Evolutionary conservation across 2,113 vertebrate species (phyloP).

Genomic region (Pygoscelis adeliae): DNA sequence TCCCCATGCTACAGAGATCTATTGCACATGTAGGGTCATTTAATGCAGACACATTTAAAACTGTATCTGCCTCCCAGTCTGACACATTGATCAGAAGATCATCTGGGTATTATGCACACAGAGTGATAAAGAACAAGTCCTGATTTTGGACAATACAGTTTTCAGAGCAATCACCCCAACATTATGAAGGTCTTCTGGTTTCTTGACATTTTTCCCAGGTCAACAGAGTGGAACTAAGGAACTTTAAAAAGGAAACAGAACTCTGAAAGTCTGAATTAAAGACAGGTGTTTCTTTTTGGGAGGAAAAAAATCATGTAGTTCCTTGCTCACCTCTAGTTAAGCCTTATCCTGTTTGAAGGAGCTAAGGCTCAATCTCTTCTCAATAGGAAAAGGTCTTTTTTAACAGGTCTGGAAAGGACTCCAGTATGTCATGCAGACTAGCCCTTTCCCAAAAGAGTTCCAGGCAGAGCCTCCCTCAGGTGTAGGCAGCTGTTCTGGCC

Average conservation of each 20-base stretch:
- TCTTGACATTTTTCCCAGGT: not conserved
- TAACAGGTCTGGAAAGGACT: not conserved
- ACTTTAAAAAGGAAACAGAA: not conserved
- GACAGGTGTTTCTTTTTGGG: not conserved
- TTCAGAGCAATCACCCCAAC: not conserved
- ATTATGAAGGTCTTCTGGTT: not conserved
- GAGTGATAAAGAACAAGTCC: not conserved
- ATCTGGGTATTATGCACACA: not conserved
- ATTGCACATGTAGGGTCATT: not conserved
- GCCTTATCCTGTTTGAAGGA: not conserved
- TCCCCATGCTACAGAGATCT: not conserved
- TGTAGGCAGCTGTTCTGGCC: not conserved
- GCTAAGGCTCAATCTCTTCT: not conserved
- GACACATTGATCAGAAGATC: not conserved
- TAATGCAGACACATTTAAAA: not conserved
- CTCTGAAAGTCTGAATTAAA: not conserved
- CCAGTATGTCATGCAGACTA: not conserved
- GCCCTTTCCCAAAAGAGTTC: not conserved
- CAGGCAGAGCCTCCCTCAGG: not conserved
- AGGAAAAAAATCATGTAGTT: not conserved
- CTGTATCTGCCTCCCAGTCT: not conserved
- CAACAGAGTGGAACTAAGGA: not conserved
- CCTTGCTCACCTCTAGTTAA: not conserved
- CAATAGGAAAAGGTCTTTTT: not conserved
- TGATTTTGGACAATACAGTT: not conserved